Evolutionary conservation across 2,888 invertebrate genomes (phyloP), one percentile per base, ranked within the genome.

Genomic region (Melitaea athalia): DNA sequence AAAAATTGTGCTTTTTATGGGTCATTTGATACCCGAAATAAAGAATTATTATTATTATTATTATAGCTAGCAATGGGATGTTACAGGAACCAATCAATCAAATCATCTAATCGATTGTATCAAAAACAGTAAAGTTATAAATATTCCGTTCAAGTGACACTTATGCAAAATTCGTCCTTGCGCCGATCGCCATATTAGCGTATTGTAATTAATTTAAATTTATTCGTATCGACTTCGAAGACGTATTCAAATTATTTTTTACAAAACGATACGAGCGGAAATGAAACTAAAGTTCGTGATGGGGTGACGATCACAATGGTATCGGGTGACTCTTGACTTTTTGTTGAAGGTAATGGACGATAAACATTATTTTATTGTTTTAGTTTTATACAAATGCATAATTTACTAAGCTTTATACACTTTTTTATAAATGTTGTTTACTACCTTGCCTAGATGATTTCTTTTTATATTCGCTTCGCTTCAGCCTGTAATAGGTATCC

Each of bases 91-190:
- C n/a, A 49, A 49, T 49, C 5, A 2, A 55, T 0, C 14, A 55
- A 8, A 6, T 57, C 38, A 57, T 57, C 24, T 1, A 10, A 42
- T 17, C 15, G 14, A 57, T 38, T 15, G 15, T 42, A n/a, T 17
- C 14, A 57, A 42, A 42, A 68, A n/a, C 17, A 15, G 45, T 24
- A 59, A 60, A 76, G 49, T 68, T 50, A 69, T 80, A 83, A 83
- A 80, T 80, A 80, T 85, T 81, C 86, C 83, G 85, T 86, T 85
- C 85, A 79, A 78, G 78, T 76, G 79, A 79, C 69, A 50, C 67
- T 57, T 86, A 91, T 89, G 88, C 88, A 85, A 90, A 89, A 85
- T 84, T 88, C 89, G 91, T 89, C 91, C 91, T 91, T 90, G 91
- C 83, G 69, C 77, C 79, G 79, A 75, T 76, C 82, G 79, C 83